Conservation (phyloP, 64 coral and sea anemone species). For the Actinia equina region DNA sequence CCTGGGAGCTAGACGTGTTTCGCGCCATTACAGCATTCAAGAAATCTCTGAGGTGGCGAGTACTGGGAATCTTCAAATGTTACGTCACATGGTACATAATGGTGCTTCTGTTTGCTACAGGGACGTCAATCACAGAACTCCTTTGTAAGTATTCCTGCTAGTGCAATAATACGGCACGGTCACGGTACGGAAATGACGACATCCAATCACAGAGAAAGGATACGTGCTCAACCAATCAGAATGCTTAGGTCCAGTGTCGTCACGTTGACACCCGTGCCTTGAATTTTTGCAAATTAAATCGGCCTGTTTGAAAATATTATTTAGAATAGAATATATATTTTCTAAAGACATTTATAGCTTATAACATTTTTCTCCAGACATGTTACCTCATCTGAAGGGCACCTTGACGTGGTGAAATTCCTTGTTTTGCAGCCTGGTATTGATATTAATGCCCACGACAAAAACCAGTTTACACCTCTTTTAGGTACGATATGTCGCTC, state of each 20-base stretch:
- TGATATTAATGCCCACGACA: slow-evolving; percentile 79
- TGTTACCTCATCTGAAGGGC: slow-evolving; percentile 71
- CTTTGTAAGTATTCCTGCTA: slow-evolving; percentile 50
- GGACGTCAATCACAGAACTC: slow-evolving; percentile 76
- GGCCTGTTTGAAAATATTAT: too few relatives aligned
- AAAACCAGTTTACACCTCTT: slow-evolving; percentile 69
- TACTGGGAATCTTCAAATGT: slow-evolving; percentile 87
- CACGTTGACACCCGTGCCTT: too few relatives aligned
- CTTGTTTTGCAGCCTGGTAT: slow-evolving; percentile 81
- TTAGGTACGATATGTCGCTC: slow-evolving; percentile 39
- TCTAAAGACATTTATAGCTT: too few relatives aligned
- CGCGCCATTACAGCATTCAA: slow-evolving; percentile 83
- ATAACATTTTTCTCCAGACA: slow-evolving; percentile 51
- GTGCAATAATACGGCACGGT: background rate
- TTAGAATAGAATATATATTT: too few relatives aligned
- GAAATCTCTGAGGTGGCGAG: slow-evolving; percentile 89
- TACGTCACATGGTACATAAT: slow-evolving; percentile 97
- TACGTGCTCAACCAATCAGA: background rate
- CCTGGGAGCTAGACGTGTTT: slow-evolving; percentile 68
- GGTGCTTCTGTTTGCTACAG: slow-evolving; percentile 84
- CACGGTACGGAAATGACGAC: too few relatives aligned
- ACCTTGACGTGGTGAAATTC: slow-evolving; percentile 91
- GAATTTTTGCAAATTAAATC: too few relatives aligned
- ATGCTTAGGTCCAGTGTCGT: too few relatives aligned
- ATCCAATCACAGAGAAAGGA: background rate